These are phyloP conservation scores for Druceiella hillmani DNA, from an alignment of 2,888 invertebrate genomes.

Conservation along the genomic window DNA sequence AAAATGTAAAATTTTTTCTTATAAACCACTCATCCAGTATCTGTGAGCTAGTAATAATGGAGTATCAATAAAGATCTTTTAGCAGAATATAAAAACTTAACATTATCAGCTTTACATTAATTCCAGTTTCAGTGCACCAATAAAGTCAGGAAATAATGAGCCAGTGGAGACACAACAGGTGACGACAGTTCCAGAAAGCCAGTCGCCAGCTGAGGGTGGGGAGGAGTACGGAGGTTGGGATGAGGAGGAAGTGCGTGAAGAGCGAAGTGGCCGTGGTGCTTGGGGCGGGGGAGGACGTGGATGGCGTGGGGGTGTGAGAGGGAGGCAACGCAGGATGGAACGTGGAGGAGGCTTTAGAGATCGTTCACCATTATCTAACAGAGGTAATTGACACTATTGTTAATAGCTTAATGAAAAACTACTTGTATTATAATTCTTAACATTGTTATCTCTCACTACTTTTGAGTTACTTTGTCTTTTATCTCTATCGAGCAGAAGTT, in stretches of 20 bases:
- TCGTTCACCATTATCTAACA: constrained; percentile 31
- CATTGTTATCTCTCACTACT: neutral
- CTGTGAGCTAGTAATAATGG: too few species aligned
- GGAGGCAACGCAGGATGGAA: constrained; percentile 22
- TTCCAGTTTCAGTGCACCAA: constrained; percentile 24
- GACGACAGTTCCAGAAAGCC: too few species aligned
- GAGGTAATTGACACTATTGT: constrained; percentile 22
- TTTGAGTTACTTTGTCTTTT: too few species aligned
- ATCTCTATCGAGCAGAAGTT: too few species aligned
- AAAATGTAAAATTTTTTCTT: too few species aligned
- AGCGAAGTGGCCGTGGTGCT: neutral
- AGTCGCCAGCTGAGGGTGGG: constrained; percentile 30
- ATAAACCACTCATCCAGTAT: too few species aligned
- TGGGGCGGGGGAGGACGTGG: constrained; percentile 25
- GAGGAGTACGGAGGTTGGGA: constrained; percentile 32
- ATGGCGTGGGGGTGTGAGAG: constrained; percentile 30
- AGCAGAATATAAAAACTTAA: constrained; percentile 10
- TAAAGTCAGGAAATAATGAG: constrained; percentile 22
- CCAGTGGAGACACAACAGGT: constrained; percentile 6
- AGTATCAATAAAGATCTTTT: too few species aligned
- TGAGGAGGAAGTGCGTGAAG: constrained; percentile 23
- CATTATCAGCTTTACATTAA: constrained; percentile 21
- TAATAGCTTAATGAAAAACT: neutral
- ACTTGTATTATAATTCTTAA: constrained; percentile 1
- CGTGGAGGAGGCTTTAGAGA: constrained; percentile 33